Evolutionary conservation across 2,113 vertebrate species (phyloP).

Genomic region (Antechinus stuartii): DNA sequence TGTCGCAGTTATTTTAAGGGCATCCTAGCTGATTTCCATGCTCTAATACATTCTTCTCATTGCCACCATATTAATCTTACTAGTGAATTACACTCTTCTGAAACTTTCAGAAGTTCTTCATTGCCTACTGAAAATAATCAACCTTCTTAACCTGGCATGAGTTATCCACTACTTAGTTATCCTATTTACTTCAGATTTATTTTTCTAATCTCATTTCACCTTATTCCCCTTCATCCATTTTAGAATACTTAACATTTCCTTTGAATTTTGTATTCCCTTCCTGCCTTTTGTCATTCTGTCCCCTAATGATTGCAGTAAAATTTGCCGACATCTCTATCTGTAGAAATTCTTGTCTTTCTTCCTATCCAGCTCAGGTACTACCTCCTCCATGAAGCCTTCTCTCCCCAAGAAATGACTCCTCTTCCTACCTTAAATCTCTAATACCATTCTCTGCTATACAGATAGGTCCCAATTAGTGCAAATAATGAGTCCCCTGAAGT

Average conservation of each 20-base stretch:
- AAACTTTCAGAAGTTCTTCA: background rate
- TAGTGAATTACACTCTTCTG: background rate
- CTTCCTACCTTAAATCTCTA: background rate
- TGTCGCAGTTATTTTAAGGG: background rate
- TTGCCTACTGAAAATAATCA: background rate
- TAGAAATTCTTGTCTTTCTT: background rate
- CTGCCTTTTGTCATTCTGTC: background rate
- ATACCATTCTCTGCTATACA: background rate
- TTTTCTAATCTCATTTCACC: background rate
- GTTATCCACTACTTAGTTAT: background rate
- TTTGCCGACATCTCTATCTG: background rate
- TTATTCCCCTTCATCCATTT: background rate
- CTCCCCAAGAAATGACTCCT: background rate
- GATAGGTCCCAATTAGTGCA: background rate
- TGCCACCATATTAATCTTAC: background rate
- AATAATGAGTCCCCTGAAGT: background rate
- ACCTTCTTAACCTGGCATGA: background rate
- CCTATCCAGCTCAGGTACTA: rapidly evolving
- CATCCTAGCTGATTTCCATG: background rate
- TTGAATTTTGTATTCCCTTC: background rate
- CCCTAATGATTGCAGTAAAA: background rate
- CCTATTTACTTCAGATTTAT: background rate
- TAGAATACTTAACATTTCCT: background rate
- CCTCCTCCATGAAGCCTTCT: background rate
- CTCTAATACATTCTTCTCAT: background rate